Evolutionary conservation across 2,113 vertebrate species (phyloP), one percentile per base, ranked within the genome.

Genomic region (Todiramphus saurophagus): DNA sequence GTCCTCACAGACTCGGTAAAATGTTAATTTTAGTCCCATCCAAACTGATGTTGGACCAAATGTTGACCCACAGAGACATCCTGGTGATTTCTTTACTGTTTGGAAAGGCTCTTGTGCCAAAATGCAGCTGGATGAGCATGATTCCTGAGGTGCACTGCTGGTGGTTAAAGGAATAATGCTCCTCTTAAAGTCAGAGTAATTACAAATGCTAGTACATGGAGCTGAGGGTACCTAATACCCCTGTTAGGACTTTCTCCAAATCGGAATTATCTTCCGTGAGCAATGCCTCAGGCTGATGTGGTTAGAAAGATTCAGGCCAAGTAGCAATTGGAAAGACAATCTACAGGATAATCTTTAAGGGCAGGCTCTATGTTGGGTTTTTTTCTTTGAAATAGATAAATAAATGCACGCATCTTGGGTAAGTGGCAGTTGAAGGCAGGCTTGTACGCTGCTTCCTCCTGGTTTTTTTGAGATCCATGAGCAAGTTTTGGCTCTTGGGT

Each of bases 161-260:
- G n/a, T 48, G 33, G 18, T 35, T 51, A 75, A 66, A 66, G 35
- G 41, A 89, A 23, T 8, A 64, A 60, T 24, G 31, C 20, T 89
- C 35, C 35, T 88, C 18, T 68, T 39, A 21, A 11, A 25, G 12
- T 31, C 70, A 9, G 5, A 30, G 59, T 19, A 59, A 31, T 31
- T 88, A 28, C 8, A 13, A 60, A 79, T 62, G 28, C 10, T 8
- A 35, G 15, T 28, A 14, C 13, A 1, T 16, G 25, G 28, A 56
- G 18, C 64, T 82, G 50, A 69, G 46, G 20, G 0, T 1, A 23
- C 18, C 51, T 6, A 39, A 35, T 13, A 10, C 3, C 3, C 20
- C 35, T 50, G 16, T 27, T 58, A 31, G 24, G n/a, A n/a, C 15
- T 79, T 70, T 76, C 11, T 60, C 16, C 31, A 67, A 30, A 85